These are phyloP conservation scores for Sesia apiformis DNA, from an alignment of 2,888 invertebrate genomes.

Conservation along the genomic window DNA sequence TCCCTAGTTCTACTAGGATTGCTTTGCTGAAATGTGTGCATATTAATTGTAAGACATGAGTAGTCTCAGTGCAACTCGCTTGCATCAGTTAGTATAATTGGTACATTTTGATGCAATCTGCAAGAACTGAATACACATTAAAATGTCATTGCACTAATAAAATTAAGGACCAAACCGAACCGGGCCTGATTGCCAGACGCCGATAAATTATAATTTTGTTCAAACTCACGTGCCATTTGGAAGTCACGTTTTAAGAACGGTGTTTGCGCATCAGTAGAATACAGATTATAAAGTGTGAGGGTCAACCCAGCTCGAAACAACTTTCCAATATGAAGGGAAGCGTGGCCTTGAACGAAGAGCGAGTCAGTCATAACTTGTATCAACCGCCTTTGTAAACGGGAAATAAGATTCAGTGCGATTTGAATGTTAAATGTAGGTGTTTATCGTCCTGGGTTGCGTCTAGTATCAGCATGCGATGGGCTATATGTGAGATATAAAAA, in stretches of 20 bases:
- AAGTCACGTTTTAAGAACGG: not conserved
- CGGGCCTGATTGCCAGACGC: not conserved
- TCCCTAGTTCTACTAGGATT: no score
- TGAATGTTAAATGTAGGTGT: not conserved
- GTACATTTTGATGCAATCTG: no score
- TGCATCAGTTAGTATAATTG: no score
- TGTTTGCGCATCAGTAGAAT: slow-evolving; percentile 23
- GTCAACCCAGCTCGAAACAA: slow-evolving; percentile 43
- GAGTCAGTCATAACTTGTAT: slow-evolving; percentile 2
- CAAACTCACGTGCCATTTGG: not conserved
- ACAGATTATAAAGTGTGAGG: slow-evolving; percentile 16
- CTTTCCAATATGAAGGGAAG: slow-evolving; percentile 66
- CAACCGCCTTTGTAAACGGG: slow-evolving; percentile 5
- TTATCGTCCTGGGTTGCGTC: no score
- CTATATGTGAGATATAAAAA: no score
- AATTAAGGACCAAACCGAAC: not conserved
- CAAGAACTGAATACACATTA: no score
- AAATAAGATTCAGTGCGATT: slow-evolving; percentile 2
- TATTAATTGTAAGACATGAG: no score
- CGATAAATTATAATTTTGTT: not conserved
- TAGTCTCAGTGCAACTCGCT: no score
- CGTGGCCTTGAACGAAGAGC: slow-evolving; percentile 35
- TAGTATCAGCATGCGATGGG: no score
- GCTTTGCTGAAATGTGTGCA: no score
- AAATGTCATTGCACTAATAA: not conserved